Conservation (phyloP, 2,797 vertebrate genomes). For the Neostethus bicornis region DNA sequence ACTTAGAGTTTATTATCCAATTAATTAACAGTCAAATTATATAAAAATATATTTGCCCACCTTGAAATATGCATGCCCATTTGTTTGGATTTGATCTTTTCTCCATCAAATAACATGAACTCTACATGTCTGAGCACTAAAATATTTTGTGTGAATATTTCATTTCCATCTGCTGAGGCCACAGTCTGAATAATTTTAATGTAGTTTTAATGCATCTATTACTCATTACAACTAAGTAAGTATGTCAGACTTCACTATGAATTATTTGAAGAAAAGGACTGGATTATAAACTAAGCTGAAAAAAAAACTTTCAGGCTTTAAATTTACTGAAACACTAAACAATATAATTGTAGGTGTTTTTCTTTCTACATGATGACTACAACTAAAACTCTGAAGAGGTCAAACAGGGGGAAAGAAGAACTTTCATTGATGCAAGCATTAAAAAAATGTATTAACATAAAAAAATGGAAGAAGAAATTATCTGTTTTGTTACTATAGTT, state of each 20-base stretch:
- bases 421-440: slow-evolving; percentile 4
- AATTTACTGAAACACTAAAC: background rate
- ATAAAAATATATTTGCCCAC: no score
- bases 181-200: background rate
- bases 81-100: slow-evolving; percentile 1
- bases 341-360: slow-evolving; percentile 1
- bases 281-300: background rate
- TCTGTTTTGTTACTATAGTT: no score
- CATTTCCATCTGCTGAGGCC: background rate
- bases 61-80: background rate
- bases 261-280: background rate
- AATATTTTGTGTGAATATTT: background rate
- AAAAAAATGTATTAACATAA: background rate
- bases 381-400: slow-evolving; percentile 7
- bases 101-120: background rate
- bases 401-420: background rate
- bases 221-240: slow-evolving; percentile 1
- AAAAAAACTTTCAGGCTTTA: background rate
- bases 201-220: background rate
- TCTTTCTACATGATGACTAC: slow-evolving; percentile 7
- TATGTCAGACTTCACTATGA: slow-evolving; percentile 2
- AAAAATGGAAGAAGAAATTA: background rate
- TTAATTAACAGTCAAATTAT: no score
- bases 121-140: background rate
- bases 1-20: no score